Percentiles rank a stretch among this genome's conserved stretches.
These are phyloP conservation scores for Philonicus albiceps DNA, from an alignment of 2,888 invertebrate species.

Conservation along the genomic window DNA sequence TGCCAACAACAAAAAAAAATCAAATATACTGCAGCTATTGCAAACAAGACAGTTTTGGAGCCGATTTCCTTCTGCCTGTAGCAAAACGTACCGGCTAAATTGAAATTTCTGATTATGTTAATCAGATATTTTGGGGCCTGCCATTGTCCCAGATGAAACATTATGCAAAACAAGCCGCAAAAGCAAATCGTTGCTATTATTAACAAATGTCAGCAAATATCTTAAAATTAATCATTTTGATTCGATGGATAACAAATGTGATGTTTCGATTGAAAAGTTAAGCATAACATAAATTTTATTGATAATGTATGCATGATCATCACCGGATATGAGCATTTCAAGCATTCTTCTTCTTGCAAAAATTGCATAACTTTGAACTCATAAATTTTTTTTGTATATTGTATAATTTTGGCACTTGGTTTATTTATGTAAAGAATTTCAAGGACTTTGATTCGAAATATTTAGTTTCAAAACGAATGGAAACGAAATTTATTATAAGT, in stretches of 20 bases:
- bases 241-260: background rate
- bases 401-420: background rate
- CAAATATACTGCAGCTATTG: background rate
- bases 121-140: background rate
- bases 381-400: background rate
- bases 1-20: too few species aligned
- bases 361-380: background rate
- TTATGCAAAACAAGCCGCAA: constrained; percentile 8
- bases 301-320: background rate
- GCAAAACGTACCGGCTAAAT: background rate
- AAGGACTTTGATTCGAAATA: background rate
- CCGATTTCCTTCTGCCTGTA: background rate
- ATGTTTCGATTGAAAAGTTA: background rate
- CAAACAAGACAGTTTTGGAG: background rate
- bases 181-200: background rate
- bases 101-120: background rate
- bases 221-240: constrained; percentile 12
- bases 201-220: constrained; percentile 17
- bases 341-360: background rate
- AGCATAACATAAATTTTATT: background rate
- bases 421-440: background rate
- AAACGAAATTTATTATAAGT: background rate
- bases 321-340: background rate
- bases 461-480: background rate
- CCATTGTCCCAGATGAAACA: background rate